Evolutionary conservation across 2,797 vertebrate genomes (phyloP).

Genomic region (Lithobates pipiens): DNA sequence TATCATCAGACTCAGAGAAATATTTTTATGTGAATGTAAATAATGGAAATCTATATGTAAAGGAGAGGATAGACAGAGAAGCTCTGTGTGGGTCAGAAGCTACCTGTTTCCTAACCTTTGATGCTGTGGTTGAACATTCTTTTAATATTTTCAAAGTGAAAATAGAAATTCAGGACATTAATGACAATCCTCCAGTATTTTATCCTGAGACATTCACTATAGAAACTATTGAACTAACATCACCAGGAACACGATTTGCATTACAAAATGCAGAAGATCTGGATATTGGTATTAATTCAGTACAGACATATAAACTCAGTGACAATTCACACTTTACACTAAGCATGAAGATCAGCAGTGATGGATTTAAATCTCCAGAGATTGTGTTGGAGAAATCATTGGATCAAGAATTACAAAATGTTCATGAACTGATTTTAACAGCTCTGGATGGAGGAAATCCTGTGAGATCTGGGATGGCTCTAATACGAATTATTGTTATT

Average conservation of each 20-base stretch:
- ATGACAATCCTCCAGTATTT: constrained; percentile 71
- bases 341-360: constrained; percentile 54
- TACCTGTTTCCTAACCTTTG: constrained; percentile 64
- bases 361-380: constrained; percentile 46
- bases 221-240: constrained; percentile 63
- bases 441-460: constrained; percentile 77
- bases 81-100: constrained; percentile 63
- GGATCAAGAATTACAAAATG: constrained; percentile 72
- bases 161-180: constrained; percentile 71
- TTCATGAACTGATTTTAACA: constrained; percentile 40
- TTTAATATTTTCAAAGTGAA: constrained; percentile 62
- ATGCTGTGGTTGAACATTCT: constrained; percentile 66
- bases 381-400: constrained; percentile 68
- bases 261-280: constrained; percentile 69
- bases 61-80: constrained; percentile 66
- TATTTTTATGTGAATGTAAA: constrained; percentile 64
- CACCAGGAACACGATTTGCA: constrained; percentile 66
- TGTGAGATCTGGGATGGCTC: constrained; percentile 70
- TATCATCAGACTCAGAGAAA: constrained; percentile 66
- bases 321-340: constrained; percentile 65
- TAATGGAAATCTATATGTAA: constrained; percentile 63
- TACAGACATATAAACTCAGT: constrained; percentile 67
- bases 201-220: constrained; percentile 62
- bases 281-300: constrained; percentile 66
- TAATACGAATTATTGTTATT: constrained; percentile 73